Conservation (phyloP, 2,888 invertebrate genomes). For the Pinctada fucata region DNA sequence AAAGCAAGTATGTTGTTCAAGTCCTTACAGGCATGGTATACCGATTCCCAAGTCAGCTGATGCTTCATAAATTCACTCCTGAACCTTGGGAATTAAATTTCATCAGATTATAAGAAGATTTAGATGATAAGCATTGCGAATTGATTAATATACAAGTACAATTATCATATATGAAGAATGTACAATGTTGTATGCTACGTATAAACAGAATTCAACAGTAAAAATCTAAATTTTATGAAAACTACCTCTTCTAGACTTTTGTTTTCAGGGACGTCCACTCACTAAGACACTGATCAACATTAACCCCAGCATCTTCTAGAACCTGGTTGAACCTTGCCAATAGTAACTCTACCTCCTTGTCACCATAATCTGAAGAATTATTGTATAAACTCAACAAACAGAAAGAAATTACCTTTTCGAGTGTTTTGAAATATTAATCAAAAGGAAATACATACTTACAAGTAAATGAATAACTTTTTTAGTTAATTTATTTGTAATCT, state of each 20-base stretch:
- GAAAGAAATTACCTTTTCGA: not conserved
- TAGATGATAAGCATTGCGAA: not conserved
- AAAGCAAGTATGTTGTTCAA: not conserved
- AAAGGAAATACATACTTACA: not conserved
- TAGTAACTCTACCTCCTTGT: not conserved
- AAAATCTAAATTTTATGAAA: not conserved
- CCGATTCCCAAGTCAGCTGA: not conserved
- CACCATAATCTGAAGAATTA: slow-evolving; percentile 1
- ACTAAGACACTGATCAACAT: not conserved
- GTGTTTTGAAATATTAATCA: not conserved
- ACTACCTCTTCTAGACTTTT: not conserved
- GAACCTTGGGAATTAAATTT: not conserved
- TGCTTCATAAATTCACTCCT: not conserved
- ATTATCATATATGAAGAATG: not conserved
- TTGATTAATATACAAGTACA: not conserved
- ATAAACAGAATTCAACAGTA: not conserved
- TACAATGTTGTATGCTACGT: not conserved
- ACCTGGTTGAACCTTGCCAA: not conserved
- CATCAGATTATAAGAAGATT: not conserved
- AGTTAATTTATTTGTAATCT: not conserved
- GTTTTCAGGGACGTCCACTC: slow-evolving; percentile 2
- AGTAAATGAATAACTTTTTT: not conserved
- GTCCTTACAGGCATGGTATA: not conserved
- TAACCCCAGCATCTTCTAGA: not conserved
- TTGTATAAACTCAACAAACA: not conserved